phyloP scores from a whole-genome alignment of 2,113 vertebrate genomes.

The Perccottus glenii region DNA sequence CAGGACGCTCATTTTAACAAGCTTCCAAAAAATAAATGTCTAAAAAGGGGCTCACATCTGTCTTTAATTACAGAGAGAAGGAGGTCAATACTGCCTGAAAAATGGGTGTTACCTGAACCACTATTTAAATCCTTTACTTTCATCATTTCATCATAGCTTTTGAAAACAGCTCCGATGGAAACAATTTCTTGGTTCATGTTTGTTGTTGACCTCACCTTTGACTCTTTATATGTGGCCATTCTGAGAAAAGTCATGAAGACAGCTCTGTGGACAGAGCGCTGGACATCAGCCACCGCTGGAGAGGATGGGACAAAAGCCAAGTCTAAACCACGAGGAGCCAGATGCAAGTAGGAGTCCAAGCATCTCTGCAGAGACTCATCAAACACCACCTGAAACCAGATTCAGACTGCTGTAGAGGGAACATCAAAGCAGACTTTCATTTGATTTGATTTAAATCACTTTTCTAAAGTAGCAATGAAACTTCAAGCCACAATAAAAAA shows the following conservation, averaged over 20 bases:
- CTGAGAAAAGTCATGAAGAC: slow-evolving; percentile 93
- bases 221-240: slow-evolving; percentile 98
- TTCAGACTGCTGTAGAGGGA: neutral
- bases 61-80: too few relatives aligned
- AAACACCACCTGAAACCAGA: slow-evolving; percentile 87
- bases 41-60: too few relatives aligned
- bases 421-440: neutral
- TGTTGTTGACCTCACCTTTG: slow-evolving; percentile 81
- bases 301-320: slow-evolving; percentile 62
- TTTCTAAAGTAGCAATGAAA: too few relatives aligned
- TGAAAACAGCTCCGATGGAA: neutral
- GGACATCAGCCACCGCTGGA: slow-evolving; percentile 78
- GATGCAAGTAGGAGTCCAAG: slow-evolving; percentile 90
- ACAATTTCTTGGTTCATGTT: neutral
- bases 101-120: neutral
- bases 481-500: too few relatives aligned
- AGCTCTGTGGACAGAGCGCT: slow-evolving; percentile 83
- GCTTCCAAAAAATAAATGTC: too few relatives aligned
- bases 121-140: neutral
- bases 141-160: neutral
- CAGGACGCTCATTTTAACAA: neutral
- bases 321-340: slow-evolving; percentile 87
- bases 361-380: slow-evolving; percentile 94
- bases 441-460: too few relatives aligned
- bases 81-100: neutral